These are phyloP conservation scores for Tenthredo mesomela DNA, from an alignment of 2,888 invertebrate species.

Conservation along the genomic window DNA sequence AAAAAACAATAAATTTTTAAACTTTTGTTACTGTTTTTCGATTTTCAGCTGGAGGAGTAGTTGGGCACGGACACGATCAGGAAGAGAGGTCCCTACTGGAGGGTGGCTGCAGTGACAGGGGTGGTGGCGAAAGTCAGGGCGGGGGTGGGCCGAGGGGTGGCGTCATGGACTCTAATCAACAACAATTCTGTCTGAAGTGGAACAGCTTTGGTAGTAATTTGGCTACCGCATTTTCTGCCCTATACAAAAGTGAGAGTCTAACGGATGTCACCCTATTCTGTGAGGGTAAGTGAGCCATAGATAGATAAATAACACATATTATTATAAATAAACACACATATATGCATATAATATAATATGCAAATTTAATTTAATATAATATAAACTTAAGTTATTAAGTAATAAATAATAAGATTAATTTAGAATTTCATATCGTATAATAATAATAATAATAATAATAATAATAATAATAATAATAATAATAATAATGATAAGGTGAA, in stretches of 20 bases:
- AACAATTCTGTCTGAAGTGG: constrained; percentile 97
- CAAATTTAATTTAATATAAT: too few species aligned
- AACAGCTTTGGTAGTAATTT: constrained; percentile 97
- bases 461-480: background rate
- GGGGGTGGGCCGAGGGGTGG: constrained; percentile 79
- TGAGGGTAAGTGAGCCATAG: constrained; percentile 86
- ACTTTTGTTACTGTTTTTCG: background rate
- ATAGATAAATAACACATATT: too few species aligned
- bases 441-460: background rate
- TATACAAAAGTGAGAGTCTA: constrained; percentile 95
- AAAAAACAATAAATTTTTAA: background rate
- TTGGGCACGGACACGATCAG: constrained; percentile 75
- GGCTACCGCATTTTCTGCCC: constrained; percentile 94
- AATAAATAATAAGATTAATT: too few species aligned
- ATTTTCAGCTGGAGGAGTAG: constrained; percentile 72
- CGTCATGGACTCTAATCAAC: constrained; percentile 94
- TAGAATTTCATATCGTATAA: too few species aligned
- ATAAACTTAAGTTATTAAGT: too few species aligned
- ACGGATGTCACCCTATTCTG: constrained; percentile 96
- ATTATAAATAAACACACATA: too few species aligned
- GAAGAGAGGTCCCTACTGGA: constrained; percentile 72
- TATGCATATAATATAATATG: too few species aligned
- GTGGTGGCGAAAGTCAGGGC: constrained; percentile 73
- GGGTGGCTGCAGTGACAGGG: constrained; percentile 68
- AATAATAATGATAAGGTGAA: background rate